phyloP scores from a whole-genome alignment of 2,888 invertebrate species.

The Chalcosyrphus nemorum region DNA sequence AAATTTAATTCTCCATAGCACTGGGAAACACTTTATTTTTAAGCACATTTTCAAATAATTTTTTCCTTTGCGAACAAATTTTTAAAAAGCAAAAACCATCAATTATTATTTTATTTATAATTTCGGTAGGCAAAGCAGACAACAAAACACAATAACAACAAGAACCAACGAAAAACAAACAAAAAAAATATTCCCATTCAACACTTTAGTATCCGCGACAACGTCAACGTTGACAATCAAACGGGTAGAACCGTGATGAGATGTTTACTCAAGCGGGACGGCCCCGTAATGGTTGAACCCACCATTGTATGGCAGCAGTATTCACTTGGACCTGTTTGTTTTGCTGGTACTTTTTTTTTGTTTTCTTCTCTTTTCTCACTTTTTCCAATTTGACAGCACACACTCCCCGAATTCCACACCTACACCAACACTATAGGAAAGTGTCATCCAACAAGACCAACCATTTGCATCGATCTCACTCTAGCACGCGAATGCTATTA shows the following conservation, averaged over 20 bases:
- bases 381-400: conserved; percentile 65
- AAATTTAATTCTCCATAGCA: not conserved
- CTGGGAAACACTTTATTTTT: not conserved
- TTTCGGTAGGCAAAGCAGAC: conserved; percentile 23
- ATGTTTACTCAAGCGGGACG: conserved; percentile 81
- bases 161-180: no score
- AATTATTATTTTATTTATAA: conserved; percentile 12
- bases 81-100: not conserved
- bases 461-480: conserved; percentile 54
- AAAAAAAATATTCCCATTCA: conserved; percentile 56
- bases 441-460: conserved; percentile 55
- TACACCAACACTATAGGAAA: conserved; percentile 58
- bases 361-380: conserved; percentile 32
- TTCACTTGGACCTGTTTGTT: conserved; percentile 68
- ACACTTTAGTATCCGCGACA: conserved; percentile 68
- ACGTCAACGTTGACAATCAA: conserved; percentile 69
- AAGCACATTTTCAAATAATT: not conserved
- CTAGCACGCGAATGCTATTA: conserved; percentile 35
- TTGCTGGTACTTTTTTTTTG: conserved; percentile 23
- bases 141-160: conserved; percentile 10
- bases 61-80: not conserved
- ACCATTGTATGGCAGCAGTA: conserved; percentile 66
- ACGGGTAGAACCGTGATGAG: conserved; percentile 73
- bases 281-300: conserved; percentile 78
- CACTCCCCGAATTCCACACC: conserved; percentile 69